These are phyloP conservation scores for Heteronetta atricapilla DNA, from an alignment of 2,113 vertebrate species.

Conservation along the genomic window DNA sequence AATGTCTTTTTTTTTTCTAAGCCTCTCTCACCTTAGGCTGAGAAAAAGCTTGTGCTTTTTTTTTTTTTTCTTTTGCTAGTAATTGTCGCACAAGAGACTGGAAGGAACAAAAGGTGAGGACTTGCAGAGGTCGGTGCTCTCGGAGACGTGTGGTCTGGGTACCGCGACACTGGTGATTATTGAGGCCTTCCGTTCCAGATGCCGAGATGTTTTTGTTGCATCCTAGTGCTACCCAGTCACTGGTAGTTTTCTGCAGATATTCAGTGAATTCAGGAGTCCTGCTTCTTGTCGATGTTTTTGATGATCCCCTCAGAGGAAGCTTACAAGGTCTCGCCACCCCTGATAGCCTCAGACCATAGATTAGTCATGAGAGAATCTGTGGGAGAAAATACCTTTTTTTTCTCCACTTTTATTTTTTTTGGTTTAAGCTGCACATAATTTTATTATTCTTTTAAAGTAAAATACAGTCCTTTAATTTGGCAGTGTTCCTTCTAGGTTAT, in stretches of 20 bases:
- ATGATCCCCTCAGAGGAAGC: not conserved
- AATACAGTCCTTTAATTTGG: not conserved
- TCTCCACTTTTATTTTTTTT: not conserved
- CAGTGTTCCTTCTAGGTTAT: not conserved
- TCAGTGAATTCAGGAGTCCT: not conserved
- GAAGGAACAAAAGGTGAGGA: not conserved
- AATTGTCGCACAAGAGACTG: not conserved
- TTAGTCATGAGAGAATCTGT: not conserved
- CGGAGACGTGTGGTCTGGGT: not conserved
- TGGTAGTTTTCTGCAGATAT: not conserved
- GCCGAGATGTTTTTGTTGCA: not conserved
- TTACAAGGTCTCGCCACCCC: not conserved
- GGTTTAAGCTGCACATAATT: not conserved
- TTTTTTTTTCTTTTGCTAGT: not conserved
- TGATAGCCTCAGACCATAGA: not conserved
- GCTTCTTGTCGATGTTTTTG: not conserved
- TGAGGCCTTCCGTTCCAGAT: fast-evolving
- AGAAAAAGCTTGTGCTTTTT: not conserved
- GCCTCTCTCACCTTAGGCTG: not conserved
- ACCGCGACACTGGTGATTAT: not conserved
- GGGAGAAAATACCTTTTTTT: not conserved
- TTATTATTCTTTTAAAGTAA: not conserved
- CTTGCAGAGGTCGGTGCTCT: not conserved
- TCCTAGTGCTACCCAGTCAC: not conserved
- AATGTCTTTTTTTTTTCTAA: not conserved